Evolutionary conservation across 2,888 invertebrate species (phyloP).

Genomic region (Diachrysia chrysitis): DNA sequence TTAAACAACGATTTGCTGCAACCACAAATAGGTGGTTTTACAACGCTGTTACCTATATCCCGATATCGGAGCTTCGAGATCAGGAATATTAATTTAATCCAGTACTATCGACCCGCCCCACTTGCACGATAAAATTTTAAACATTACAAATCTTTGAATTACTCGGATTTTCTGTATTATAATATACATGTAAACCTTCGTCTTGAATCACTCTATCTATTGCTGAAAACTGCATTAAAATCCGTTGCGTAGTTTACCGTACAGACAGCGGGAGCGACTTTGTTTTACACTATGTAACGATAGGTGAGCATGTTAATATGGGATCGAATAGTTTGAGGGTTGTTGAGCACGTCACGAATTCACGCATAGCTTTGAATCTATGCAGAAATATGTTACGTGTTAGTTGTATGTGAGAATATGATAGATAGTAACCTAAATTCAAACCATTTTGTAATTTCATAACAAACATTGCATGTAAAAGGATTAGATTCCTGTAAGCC

Average conservation of each 20-base stretch:
- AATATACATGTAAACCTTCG: too few relatives aligned
- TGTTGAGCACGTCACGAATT: constrained; percentile 7
- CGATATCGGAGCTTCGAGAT: constrained; percentile 31
- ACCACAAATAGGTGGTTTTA: constrained; percentile 76
- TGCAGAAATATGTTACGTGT: too few relatives aligned
- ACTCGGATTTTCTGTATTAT: too few relatives aligned
- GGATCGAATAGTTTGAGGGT: constrained; percentile 24
- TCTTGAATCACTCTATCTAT: too few relatives aligned
- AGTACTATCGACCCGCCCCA: too few relatives aligned
- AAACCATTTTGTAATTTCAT: constrained; percentile 35
- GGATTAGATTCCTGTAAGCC: background rate
- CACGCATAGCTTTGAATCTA: constrained; percentile 29
- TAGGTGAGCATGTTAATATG: constrained; percentile 24
- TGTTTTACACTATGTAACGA: too few relatives aligned
- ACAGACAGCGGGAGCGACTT: too few relatives aligned
- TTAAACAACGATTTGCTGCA: constrained; percentile 78
- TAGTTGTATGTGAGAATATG: constrained; percentile 9
- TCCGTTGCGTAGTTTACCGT: too few relatives aligned
- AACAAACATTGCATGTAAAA: background rate
- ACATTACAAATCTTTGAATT: too few relatives aligned
- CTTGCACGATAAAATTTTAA: too few relatives aligned
- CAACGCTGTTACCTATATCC: constrained; percentile 36
- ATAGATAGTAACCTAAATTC: constrained; percentile 34
- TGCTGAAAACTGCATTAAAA: too few relatives aligned
- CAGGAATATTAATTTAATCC: constrained; percentile 33